Conservation (phyloP, 2,113 vertebrate genomes). For the Ophthalmotilapia sp. region DNA sequence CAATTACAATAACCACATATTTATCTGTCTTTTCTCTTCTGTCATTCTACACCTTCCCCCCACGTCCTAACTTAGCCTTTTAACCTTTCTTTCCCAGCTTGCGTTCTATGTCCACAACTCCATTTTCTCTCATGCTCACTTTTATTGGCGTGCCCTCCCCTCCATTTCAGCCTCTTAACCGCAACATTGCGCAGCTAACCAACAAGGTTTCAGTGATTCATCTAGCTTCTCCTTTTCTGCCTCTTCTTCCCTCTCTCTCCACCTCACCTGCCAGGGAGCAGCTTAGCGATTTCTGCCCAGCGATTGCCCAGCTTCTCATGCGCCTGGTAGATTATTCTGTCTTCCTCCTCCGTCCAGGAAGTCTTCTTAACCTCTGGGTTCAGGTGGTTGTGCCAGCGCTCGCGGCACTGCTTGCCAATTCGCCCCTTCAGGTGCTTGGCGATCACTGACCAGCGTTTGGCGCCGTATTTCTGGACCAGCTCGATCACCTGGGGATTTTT, state of each 20-base stretch:
- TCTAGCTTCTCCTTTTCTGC: background rate
- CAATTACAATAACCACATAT: constrained; percentile 15
- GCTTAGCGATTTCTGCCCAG: constrained; percentile 98
- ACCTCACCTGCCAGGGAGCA: constrained; percentile 92
- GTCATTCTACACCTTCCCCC: background rate
- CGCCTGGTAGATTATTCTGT: constrained; percentile 98
- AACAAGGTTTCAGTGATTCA: constrained; percentile 30
- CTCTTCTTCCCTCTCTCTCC: background rate
- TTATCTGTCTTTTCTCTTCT: background rate
- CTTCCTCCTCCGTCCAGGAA: constrained; percentile 99
- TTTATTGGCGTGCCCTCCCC: background rate
- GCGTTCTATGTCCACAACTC: background rate
- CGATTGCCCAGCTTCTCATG: constrained; percentile 98
- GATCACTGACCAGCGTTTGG: constrained; percentile 98
- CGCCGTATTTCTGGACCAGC: constrained; percentile 97
- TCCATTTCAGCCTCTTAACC: constrained; percentile 12
- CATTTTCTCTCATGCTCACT: background rate
- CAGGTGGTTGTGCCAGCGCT: constrained; percentile 99
- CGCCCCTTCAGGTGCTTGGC: constrained; percentile 98
- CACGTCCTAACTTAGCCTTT: background rate
- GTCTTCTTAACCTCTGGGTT: constrained; percentile 99
- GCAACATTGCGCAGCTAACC: constrained; percentile 15
- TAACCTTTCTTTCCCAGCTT: background rate
- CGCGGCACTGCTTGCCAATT: constrained; percentile 97
- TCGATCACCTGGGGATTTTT: constrained; percentile 86